Percentiles rank a stretch among this genome's conserved stretches.
These are phyloP conservation scores for Dryococelus australis DNA, from an alignment of 2,888 invertebrate genomes.

Conservation along the genomic window DNA sequence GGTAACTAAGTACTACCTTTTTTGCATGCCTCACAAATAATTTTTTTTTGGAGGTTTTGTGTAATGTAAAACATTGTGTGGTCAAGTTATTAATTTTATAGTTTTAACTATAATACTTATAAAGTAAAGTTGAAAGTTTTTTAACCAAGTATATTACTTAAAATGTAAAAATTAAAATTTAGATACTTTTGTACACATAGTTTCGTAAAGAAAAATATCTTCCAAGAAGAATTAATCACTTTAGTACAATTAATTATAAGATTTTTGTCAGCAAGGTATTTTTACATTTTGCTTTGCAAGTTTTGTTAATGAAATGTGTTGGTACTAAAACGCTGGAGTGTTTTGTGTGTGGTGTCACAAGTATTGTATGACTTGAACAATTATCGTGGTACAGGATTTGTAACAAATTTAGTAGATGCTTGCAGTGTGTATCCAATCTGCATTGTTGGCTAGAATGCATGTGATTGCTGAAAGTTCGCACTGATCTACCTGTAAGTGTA, in stretches of 20 bases:
- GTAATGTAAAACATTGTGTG: not conserved
- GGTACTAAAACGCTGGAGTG: not conserved
- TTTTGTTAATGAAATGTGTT: too few species aligned
- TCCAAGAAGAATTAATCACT: not conserved
- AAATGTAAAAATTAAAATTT: not conserved
- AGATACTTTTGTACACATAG: not conserved
- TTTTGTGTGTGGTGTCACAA: not conserved
- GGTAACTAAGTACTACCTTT: too few species aligned
- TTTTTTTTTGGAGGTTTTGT: not conserved
- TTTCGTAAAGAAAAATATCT: not conserved
- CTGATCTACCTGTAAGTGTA: not conserved
- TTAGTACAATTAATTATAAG: not conserved
- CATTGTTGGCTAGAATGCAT: not conserved
- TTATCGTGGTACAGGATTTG: not conserved
- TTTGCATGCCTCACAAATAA: not conserved
- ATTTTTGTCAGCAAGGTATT: not conserved
- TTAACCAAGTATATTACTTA: not conserved
- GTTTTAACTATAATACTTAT: not conserved
- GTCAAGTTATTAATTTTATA: not conserved
- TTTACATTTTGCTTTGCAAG: not conserved
- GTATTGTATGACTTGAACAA: not conserved
- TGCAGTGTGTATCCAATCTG: too few species aligned
- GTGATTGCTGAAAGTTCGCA: not conserved
- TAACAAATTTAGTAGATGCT: not conserved
- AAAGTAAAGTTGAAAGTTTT: not conserved